Base-by-base conservation (phyloP, 2,888 invertebrate species). In the Agonum fuliginosum region DNA sequence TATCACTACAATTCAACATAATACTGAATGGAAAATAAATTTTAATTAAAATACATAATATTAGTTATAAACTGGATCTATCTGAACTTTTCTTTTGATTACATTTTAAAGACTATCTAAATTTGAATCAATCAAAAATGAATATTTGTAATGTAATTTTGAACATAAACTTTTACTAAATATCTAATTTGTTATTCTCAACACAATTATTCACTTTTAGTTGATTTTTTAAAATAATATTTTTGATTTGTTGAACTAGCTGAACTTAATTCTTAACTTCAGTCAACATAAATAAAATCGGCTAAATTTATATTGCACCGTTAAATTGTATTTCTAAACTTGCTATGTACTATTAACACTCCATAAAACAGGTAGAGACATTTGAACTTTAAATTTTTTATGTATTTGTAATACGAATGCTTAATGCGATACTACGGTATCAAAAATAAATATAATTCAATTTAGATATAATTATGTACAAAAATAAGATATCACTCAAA, bases 1-100 rank as follows among this genome's bases (percentile, higher is more conserved):
- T 54, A 54, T 54, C 54, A 54, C 54, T 54, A 54, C 22, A 6
- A 54, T 54, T 54, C 10, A 54, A 37, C 37, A 54, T 54, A 54
- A 54, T 54, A 54, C 54, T 54, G 54, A 54, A 54, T 54, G 24
- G 17, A 37, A 48, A 48, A 48, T 48, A 54, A 24, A 54, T 22
- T 22, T 10, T 54, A 24, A 24, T 12, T 54, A 54, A 54, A 54
- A 54, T 54, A 54, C 24, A 22, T 22, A 1, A 24, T 54, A 8
- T 37, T n/a, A 8, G n/a, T n/a, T 22, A 22, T 24, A 24, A n/a
- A 22, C 4, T 54, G 12, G n/a, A 22, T 20, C 54, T 54, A 54
- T 54, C 5, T 54, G 22, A 54, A 19, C 22, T 54, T 24, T 24
- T 54, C 24, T 12, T 22, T 54, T 24, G 3, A 37, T n/a, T 37